Conservation (phyloP, 2,113 vertebrate species). For the Peucedramus taeniatus region DNA sequence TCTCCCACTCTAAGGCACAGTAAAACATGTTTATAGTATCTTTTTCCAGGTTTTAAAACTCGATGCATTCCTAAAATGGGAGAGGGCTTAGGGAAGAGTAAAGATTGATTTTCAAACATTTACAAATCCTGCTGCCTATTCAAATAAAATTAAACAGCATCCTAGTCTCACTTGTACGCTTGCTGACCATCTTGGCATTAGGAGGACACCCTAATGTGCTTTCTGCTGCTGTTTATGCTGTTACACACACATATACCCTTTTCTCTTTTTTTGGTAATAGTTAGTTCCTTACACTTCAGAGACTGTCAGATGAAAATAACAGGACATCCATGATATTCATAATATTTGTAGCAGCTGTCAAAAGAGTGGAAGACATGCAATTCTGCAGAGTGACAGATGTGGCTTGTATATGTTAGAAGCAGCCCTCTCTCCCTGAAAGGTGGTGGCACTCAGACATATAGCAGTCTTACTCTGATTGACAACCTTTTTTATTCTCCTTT, state of each 20-base stretch:
- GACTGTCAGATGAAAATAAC: background rate
- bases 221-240: background rate
- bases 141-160: background rate
- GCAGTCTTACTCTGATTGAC: background rate
- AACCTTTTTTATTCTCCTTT: background rate
- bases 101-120: background rate
- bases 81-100: background rate
- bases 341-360: background rate
- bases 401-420: background rate
- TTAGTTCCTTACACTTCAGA: background rate
- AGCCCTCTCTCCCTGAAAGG: background rate
- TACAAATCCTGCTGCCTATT: background rate
- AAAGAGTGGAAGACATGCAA: background rate
- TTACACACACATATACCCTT: background rate
- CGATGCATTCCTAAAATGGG: background rate
- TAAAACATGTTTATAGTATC: background rate
- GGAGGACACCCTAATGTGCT: background rate
- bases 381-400: background rate
- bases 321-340: background rate
- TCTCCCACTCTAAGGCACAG: background rate
- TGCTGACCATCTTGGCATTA: background rate
- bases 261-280: background rate
- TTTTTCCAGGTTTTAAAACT: background rate
- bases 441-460: background rate
- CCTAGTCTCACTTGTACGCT: background rate